Percentiles rank a stretch among this genome's conserved stretches.
Conservation (phyloP, 1,140 invertebrate species). For the Propsilocerus akamusi region DNA sequence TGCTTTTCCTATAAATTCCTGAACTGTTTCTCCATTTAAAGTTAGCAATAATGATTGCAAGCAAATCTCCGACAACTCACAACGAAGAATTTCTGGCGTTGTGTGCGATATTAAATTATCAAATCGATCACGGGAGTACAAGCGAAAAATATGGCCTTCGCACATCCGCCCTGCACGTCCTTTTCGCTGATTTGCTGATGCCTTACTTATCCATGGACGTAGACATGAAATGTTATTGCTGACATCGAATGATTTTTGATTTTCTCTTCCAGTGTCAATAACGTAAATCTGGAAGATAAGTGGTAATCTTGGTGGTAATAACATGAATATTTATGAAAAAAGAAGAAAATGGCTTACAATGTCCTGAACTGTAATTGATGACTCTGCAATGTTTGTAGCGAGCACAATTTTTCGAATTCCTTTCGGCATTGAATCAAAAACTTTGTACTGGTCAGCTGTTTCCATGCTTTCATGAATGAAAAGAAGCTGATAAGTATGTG, state of each 20-base stretch:
- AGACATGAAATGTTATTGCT: constrained; percentile 46
- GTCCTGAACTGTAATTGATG: constrained; percentile 82
- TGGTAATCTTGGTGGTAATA: too few species aligned
- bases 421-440: constrained; percentile 44
- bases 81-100: constrained; percentile 59
- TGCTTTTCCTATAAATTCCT: too few species aligned
- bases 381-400: constrained; percentile 89
- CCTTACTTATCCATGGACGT: constrained; percentile 65
- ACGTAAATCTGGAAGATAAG: too few species aligned
- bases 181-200: constrained; percentile 54
- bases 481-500: too few species aligned
- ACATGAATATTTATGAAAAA: too few species aligned
- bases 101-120: constrained; percentile 33
- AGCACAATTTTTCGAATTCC: constrained; percentile 69
- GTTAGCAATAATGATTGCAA: too few species aligned
- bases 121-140: constrained; percentile 54
- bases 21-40: too few species aligned
- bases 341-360: constrained; percentile 32
- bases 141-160: constrained; percentile 57
- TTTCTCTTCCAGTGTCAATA: constrained; percentile 77
- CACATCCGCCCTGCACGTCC: constrained; percentile 72
- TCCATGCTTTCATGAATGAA: constrained; percentile 72
- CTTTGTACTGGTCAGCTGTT: constrained; percentile 55
- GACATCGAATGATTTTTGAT: constrained; percentile 65
- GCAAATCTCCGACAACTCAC: constrained; percentile 72